Percentiles rank a stretch among this genome's conserved stretches.
phyloP scores from a whole-genome alignment of 2,113 vertebrate genomes.

The Pterophyllum scalare region DNA sequence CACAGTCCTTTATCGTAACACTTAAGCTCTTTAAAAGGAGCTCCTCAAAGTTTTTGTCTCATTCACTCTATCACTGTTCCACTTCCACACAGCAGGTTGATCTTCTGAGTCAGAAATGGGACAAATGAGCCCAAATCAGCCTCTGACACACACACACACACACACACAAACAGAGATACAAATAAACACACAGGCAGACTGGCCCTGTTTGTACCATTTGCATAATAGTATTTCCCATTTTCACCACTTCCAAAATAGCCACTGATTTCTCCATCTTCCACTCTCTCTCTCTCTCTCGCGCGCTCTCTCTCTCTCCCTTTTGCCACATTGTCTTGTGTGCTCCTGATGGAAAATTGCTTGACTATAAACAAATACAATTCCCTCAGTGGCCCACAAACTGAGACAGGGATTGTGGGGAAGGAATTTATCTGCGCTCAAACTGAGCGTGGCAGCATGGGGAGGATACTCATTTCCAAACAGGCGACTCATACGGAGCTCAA shows the following conservation, averaged over 20 bases:
- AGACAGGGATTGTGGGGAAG: conserved; percentile 67
- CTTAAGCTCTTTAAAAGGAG: neutral
- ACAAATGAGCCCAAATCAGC: conserved; percentile 97
- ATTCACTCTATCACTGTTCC: neutral
- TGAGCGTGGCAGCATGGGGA: conserved; percentile 55
- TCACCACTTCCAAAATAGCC: conserved; percentile 66
- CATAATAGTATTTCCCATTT: conserved; percentile 96
- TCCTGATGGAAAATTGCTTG: conserved; percentile 73
- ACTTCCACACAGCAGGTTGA: conserved; percentile 41
- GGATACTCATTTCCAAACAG: conserved; percentile 50
- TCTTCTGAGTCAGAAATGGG: conserved; percentile 64
- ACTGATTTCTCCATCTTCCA: conserved; percentile 58
- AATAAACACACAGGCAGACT: conserved; percentile 83
- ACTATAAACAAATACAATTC: conserved; percentile 76
- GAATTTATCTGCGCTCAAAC: conserved; percentile 71
- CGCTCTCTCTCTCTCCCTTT: conserved; percentile 28
- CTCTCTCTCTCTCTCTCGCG: conserved; percentile 22
- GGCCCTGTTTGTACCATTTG: conserved; percentile 92
- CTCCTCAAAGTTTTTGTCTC: neutral
- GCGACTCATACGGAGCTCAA: conserved; percentile 10
- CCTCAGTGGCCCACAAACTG: conserved; percentile 69
- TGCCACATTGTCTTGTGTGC: conserved; percentile 62
- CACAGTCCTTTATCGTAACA: neutral
- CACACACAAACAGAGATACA: conserved; percentile 37
- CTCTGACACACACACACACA: conserved; percentile 40